Evolutionary conservation across 2,797 vertebrate genomes (phyloP), one percentile per base, ranked within the genome.

Genomic region (Spinibarbus caldwelli): DNA sequence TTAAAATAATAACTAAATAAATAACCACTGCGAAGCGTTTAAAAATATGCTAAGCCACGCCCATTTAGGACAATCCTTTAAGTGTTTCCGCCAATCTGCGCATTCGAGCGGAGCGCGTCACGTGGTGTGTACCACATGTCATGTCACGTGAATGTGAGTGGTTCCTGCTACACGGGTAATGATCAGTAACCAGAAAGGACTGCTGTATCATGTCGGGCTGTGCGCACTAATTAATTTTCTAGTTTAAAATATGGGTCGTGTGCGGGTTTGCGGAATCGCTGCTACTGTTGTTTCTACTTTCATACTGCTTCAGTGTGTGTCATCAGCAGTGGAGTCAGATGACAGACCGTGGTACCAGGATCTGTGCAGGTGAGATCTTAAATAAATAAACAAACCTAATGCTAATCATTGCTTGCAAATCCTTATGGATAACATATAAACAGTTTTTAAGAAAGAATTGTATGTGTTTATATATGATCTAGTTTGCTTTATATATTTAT

Each of bases 191-290:
- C 52, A 6, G 77, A 73, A 59, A 19, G 67, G 73, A 71, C 89
- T 93, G 94, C 92, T 92, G 92, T 92, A 94, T 95, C 94, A 96
- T 96, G 95, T 95, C 89, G 87, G 91, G 89, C 71, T n/a, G 43
- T 41, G 75, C 70, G 38, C 73, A 47, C 15, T 88, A 66, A 76
- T 68, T 41, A 77, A 47, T 92, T 90, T 84, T 84, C 17, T 83
- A 59, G 70, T 80, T 17, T 34, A 57, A 79, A 92, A 86, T 81
- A 93, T 93, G 94, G 86, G 49, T 52, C 90, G 86, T 66, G 67
- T 0, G 82, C 4, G 31, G 34, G 45, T 76, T 49, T 49, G 86
- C 84, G 78, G 78, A 80, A 72, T 72, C 72, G 19, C 64, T 2
- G 23, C 92, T 7, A 82, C 82, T 49, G 8, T 83, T 41, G 23